Conservation (phyloP, 92 coral and sea anemone genomes). For the Parazoanthus atlanticus region DNA sequence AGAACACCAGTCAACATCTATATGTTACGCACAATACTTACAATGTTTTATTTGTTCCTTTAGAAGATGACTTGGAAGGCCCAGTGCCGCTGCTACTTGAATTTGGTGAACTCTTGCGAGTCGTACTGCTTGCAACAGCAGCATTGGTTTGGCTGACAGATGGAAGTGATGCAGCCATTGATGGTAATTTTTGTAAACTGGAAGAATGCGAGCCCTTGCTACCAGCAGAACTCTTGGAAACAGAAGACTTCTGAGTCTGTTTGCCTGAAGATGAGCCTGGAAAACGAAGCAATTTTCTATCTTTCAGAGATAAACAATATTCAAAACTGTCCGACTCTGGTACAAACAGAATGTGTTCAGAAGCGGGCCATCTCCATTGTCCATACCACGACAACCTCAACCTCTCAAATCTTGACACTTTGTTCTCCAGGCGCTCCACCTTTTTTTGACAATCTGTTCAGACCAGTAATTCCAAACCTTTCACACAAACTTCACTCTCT, state of each 20-base stretch:
- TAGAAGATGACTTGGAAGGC: conserved; percentile 20
- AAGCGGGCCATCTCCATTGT: no score
- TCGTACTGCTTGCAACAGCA: conserved; percentile 44
- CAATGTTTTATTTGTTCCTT: conserved; percentile 28
- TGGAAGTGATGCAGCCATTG: conserved; percentile 76
- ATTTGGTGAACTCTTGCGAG: conserved; percentile 48
- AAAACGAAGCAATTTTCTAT: background rate
- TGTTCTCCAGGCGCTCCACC: no score
- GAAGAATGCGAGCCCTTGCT: conserved; percentile 79
- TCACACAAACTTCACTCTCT: no score
- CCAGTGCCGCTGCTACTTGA: conserved; percentile 39
- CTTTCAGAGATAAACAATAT: background rate
- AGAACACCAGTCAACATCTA: no score
- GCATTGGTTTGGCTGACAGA: conserved; percentile 32
- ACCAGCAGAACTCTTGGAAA: conserved; percentile 16
- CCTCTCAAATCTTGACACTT: no score
- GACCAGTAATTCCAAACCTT: no score
- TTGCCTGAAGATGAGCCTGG: conserved; percentile 18
- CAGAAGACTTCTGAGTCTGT: conserved; percentile 13
- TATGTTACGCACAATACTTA: background rate
- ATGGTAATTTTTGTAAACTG: conserved; percentile 80
- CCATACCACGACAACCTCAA: no score
- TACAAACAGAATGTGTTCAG: no score
- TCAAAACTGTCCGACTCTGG: no score
- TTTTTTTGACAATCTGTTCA: no score